Conservation (phyloP, 2,888 invertebrate genomes). For the Drosophila ustulata region DNA sequence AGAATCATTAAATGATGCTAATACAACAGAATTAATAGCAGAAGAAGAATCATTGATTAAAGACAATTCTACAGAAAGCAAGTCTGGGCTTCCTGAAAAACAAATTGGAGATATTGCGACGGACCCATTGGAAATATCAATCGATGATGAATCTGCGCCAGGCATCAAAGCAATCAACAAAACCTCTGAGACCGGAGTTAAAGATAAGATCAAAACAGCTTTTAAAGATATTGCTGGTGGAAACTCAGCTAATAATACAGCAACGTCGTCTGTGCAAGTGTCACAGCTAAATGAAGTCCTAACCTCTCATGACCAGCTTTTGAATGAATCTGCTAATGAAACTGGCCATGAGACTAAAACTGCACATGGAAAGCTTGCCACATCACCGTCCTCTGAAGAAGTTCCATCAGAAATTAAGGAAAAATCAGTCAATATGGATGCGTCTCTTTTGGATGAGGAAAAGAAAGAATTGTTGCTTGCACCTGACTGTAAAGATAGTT, state of each 20-base stretch:
- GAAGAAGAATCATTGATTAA: neutral
- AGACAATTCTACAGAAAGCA: neutral
- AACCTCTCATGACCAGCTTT: neutral
- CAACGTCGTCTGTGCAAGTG: neutral
- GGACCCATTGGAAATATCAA: neutral
- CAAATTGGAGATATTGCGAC: neutral
- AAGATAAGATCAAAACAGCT: neutral
- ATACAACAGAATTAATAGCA: neutral
- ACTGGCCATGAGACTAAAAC: neutral
- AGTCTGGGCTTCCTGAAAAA: neutral
- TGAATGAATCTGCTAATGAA: slow-evolving; percentile 1
- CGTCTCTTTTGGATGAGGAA: neutral
- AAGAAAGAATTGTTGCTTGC: neutral
- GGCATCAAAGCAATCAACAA: neutral
- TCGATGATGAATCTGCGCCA: neutral
- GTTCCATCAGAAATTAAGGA: neutral
- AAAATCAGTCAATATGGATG: neutral
- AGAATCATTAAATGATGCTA: neutral
- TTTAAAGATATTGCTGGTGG: neutral
- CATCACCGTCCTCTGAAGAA: slow-evolving; percentile 4
- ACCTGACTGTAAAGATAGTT: neutral
- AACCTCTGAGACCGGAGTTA: neutral
- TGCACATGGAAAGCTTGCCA: neutral
- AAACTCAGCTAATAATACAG: neutral
- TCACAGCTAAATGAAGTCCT: neutral